A percentile compares a stretch with the other conserved stretches of the same genome.
Evolutionary conservation across 2,888 invertebrate species (phyloP).

Genomic region (Glaucopsyche alexis): DNA sequence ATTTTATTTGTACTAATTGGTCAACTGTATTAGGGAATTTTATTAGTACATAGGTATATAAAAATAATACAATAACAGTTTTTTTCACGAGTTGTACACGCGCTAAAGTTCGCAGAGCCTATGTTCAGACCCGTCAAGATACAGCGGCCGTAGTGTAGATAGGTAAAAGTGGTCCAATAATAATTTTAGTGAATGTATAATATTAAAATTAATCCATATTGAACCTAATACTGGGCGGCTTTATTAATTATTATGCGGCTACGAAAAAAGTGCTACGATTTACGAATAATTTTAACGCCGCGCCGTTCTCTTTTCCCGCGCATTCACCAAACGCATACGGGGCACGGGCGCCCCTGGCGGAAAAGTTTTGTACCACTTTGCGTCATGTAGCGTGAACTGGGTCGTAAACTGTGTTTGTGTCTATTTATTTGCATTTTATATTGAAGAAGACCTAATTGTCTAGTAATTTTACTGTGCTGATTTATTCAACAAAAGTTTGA

Average conservation of each 20-base stretch:
- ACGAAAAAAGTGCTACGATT: slow-evolving; percentile 8
- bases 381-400: slow-evolving; percentile 50
- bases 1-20: no score
- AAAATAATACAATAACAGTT: no score
- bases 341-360: slow-evolving; percentile 49
- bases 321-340: slow-evolving; percentile 35
- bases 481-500: slow-evolving; percentile 36
- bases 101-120: no score
- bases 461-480: neutral
- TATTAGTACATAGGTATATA: no score
- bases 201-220: no score
- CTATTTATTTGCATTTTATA: slow-evolving; percentile 42
- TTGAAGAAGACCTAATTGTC: slow-evolving; percentile 17
- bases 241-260: neutral
- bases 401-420: slow-evolving; percentile 54
- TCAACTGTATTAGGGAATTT: no score
- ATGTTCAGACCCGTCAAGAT: no score
- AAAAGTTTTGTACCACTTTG: slow-evolving; percentile 50
- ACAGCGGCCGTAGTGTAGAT: no score
- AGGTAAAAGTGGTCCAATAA: no score
- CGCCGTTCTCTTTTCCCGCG: slow-evolving; percentile 40
- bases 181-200: no score
- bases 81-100: no score
- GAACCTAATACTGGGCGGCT: neutral
- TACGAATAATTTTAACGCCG: neutral